Evolutionary conservation across 2,797 vertebrate species (phyloP).

Genomic region (Xiphophorus birchmanni): DNA sequence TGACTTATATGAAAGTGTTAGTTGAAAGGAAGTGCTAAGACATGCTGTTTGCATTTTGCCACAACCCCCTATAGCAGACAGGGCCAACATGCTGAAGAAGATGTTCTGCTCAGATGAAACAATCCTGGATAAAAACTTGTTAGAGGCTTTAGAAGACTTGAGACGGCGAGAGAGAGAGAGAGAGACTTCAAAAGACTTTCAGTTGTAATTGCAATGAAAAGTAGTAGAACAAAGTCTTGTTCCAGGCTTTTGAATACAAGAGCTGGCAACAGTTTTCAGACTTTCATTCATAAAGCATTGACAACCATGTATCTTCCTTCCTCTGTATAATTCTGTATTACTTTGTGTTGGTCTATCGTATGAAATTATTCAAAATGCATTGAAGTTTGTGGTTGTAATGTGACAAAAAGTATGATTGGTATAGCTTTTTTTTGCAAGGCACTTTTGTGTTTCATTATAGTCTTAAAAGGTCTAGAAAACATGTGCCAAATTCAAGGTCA

Average conservation of each 20-base stretch:
- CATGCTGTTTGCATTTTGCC: neutral
- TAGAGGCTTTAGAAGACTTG: neutral
- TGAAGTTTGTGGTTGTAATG: neutral
- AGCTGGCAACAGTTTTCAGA: neutral
- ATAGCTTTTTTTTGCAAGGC: neutral
- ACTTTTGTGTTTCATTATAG: neutral
- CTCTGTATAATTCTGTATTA: neutral
- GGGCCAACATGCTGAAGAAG: neutral
- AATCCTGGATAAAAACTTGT: neutral
- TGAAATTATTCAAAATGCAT: neutral
- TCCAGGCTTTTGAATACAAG: neutral
- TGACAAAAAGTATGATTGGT: neutral
- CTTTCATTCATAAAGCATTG: neutral
- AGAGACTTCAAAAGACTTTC: neutral
- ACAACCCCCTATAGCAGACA: neutral
- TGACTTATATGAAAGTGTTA: neutral
- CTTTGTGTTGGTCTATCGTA: neutral
- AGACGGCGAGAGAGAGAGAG: too few relatives aligned
- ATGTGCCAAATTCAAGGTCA: too few relatives aligned
- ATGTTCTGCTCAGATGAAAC: neutral
- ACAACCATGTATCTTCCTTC: neutral
- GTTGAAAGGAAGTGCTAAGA: neutral
- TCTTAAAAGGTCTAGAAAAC: neutral
- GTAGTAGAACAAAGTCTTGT: neutral
- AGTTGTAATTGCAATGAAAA: neutral